A percentile compares a stretch with the other conserved stretches of the same genome.
Evolutionary conservation across 1,140 invertebrate species (phyloP).

Genomic region (Cryptotermes secundus): DNA sequence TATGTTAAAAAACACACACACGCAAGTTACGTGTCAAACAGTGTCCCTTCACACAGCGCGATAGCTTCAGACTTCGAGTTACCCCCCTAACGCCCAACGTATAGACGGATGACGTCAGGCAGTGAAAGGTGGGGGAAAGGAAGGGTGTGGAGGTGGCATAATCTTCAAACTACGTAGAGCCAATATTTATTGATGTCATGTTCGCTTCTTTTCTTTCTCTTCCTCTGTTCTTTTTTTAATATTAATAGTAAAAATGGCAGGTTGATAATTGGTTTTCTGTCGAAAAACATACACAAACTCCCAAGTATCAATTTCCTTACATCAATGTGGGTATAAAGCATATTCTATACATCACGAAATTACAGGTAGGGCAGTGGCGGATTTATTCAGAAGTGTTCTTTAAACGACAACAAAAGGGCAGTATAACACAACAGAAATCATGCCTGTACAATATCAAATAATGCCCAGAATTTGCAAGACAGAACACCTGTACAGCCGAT

Average conservation of each 20-base stretch:
- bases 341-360: background rate
- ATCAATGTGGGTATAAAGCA: background rate
- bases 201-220: slow-evolving; percentile 12
- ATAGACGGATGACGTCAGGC: background rate
- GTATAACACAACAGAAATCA: no score
- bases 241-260: slow-evolving; percentile 20
- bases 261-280: slow-evolving; percentile 1
- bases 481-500: no score
- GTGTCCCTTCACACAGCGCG: slow-evolving; percentile 3
- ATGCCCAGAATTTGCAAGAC: no score
- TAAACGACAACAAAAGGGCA: no score
- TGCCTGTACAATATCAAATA: no score
- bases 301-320: background rate
- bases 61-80: background rate
- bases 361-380: background rate
- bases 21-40: slow-evolving; percentile 12
- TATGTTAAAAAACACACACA: slow-evolving; percentile 19
- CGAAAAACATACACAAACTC: background rate
- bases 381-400: background rate
- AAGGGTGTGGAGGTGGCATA: background rate
- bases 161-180: slow-evolving; percentile 9
- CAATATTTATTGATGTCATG: slow-evolving; percentile 20
- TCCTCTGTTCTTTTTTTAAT: background rate
- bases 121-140: background rate
- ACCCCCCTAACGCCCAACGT: background rate